Evolutionary conservation across 1,140 invertebrate genomes (phyloP).

Genomic region (Drosophila pseudoobscura): DNA sequence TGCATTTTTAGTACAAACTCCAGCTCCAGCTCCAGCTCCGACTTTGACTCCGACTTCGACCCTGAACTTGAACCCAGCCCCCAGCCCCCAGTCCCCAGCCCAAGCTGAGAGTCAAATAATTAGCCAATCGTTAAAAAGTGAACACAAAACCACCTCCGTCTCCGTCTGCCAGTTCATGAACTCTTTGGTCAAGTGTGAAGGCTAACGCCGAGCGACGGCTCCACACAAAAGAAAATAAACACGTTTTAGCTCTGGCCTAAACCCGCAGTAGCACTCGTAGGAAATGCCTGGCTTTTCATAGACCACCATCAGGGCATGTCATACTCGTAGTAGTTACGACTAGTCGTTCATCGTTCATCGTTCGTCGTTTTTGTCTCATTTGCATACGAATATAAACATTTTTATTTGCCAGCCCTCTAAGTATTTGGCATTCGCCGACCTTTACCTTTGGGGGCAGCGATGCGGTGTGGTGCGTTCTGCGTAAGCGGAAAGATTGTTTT

Average conservation of each 20-base stretch:
- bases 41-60: slow-evolving; percentile 46
- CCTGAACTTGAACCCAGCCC: slow-evolving; percentile 67
- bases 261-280: neutral
- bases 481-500: too few relatives aligned
- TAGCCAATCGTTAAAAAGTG: slow-evolving; percentile 51
- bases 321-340: neutral
- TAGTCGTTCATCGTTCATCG: too few relatives aligned
- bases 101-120: slow-evolving; percentile 24
- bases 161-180: slow-evolving; percentile 60
- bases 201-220: slow-evolving; percentile 43
- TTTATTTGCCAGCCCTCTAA: too few relatives aligned
- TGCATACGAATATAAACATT: too few relatives aligned
- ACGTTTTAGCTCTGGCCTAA: slow-evolving; percentile 25
- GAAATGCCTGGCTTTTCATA: slow-evolving; percentile 35
- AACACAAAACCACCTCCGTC: slow-evolving; percentile 40
- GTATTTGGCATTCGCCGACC: too few relatives aligned
- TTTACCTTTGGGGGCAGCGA: too few relatives aligned
- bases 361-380: too few relatives aligned
- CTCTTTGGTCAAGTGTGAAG: slow-evolving; percentile 77
- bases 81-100: neutral
- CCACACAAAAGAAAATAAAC: slow-evolving; percentile 42
- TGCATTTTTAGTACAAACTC: slow-evolving; percentile 45
- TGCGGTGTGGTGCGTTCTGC: too few relatives aligned
- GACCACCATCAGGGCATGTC: slow-evolving; percentile 5
- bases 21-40: slow-evolving; percentile 16